Evolutionary conservation across 2,888 invertebrate genomes (phyloP).

Genomic region (Meiosimyza platycephala): DNA sequence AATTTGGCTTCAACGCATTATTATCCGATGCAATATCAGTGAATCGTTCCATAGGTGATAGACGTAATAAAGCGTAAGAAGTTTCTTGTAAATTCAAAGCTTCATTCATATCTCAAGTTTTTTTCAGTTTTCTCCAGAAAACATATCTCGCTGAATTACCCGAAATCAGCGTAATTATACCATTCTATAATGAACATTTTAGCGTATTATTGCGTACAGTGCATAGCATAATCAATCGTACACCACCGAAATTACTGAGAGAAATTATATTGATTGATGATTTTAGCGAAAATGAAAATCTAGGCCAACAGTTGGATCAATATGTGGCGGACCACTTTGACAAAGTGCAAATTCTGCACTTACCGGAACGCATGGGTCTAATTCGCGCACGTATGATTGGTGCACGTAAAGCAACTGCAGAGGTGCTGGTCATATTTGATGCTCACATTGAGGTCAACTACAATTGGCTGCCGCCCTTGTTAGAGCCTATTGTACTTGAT

Average conservation of each 20-base stretch:
- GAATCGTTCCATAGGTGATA: conserved; percentile 85
- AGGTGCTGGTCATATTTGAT: conserved; percentile 89
- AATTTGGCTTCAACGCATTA: conserved; percentile 94
- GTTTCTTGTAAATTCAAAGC: no score
- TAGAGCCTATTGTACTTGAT: conserved; percentile 90
- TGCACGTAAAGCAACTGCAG: conserved; percentile 80
- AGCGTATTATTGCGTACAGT: conserved; percentile 85
- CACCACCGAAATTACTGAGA: conserved; percentile 73
- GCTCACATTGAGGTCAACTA: conserved; percentile 92
- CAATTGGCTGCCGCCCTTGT: conserved; percentile 91
- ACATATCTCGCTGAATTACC: conserved; percentile 69
- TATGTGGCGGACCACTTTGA: no score
- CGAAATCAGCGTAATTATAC: conserved; percentile 88
- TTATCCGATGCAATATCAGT: conserved; percentile 92
- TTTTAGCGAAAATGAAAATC: conserved; percentile 81
- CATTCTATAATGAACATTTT: conserved; percentile 95
- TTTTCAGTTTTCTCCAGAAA: conserved; percentile 56
- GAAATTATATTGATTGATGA: conserved; percentile 92
- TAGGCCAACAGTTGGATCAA: conserved; percentile 76
- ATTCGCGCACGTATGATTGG: conserved; percentile 90
- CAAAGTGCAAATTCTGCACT: no score
- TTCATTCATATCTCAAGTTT: no score
- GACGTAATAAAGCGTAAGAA: conserved; percentile 73
- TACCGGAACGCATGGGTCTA: conserved; percentile 78
- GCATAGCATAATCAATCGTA: conserved; percentile 79